Base-by-base conservation (phyloP, 2,888 invertebrate species). In the Nymphalis polychloros region DNA sequence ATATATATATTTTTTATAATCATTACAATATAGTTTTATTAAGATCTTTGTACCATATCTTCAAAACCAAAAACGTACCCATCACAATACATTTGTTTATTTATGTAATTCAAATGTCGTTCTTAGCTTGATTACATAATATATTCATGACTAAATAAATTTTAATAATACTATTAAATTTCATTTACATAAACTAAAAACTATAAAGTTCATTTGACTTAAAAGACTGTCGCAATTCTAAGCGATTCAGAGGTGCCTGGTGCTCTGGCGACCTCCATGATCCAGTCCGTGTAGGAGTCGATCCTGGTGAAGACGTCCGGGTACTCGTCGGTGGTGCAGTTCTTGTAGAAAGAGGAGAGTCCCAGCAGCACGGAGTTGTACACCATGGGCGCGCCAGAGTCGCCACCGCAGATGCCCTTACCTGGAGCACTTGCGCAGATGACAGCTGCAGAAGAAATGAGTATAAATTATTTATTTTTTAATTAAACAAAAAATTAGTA, bases 381-480 rank as follows among this genome's bases (percentile, higher is more conserved):
- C 23, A 77, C 81, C 81, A 87, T 79, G 0, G 89, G 88, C 0
- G 88, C 88, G 7, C 89, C 89, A 1, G 85, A 81, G 76, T 87
- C 86, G 0, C 89, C 88, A 2, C 23, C 0, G 68, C 89, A 89
- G 64, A 80, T 80, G 19, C 87, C 86, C 13, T 63, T 65, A 7
- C 76, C 80, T 1, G 59, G 35, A 0, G 78, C 81, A 3, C 57
- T 67, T 0, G 83, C 86, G 79, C 89, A 89, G 64, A 88, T 79
- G 0, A 81, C 81, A 0, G 59, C 88, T 88, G 77, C 8, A 69
- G 71, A 19, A 63, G 46, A 59, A 35, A 63, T 53, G 20, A 41
- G 27, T 27, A 27, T 50, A 46, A 19, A 27, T 57, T 23, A 63
- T 41, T 17, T 27, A 63, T 47, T 48, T 53, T 16, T 13, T 7